Evolutionary conservation across 2,888 invertebrate species (phyloP).

Genomic region (Eupithecia dodoneata): DNA sequence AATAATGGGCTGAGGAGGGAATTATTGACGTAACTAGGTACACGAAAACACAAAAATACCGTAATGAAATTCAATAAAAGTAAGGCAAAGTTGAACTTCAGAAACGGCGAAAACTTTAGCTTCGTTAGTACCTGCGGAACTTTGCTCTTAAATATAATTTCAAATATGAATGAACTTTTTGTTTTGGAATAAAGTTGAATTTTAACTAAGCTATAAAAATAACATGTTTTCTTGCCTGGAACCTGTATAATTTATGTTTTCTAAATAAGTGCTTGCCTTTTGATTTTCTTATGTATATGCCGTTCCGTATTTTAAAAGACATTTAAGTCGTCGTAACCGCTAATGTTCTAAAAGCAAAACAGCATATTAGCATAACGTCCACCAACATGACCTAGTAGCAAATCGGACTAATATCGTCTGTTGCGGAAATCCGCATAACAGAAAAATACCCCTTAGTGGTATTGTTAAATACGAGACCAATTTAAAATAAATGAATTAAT

Average conservation of each 20-base stretch:
- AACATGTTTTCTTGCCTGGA: background rate
- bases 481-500: no score
- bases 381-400: no score
- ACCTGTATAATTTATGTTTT: background rate
- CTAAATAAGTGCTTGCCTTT: no score
- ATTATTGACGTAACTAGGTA: background rate
- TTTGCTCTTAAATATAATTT: slow-evolving; percentile 4
- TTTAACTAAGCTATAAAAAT: background rate
- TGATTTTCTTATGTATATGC: no score
- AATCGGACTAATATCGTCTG: no score
- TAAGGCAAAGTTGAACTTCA: background rate
- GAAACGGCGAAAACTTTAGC: background rate
- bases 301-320: no score
- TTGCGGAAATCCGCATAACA: no score
- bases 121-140: background rate
- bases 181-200: background rate
- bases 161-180: background rate
- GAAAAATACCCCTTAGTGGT: no score
- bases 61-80: slow-evolving; percentile 1
- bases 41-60: background rate
- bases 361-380: no score
- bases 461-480: no score
- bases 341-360: no score
- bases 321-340: no score
- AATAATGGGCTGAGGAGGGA: background rate